Evolutionary conservation across 2,797 vertebrate species (phyloP).

Genomic region (Lepus townsendii): DNA sequence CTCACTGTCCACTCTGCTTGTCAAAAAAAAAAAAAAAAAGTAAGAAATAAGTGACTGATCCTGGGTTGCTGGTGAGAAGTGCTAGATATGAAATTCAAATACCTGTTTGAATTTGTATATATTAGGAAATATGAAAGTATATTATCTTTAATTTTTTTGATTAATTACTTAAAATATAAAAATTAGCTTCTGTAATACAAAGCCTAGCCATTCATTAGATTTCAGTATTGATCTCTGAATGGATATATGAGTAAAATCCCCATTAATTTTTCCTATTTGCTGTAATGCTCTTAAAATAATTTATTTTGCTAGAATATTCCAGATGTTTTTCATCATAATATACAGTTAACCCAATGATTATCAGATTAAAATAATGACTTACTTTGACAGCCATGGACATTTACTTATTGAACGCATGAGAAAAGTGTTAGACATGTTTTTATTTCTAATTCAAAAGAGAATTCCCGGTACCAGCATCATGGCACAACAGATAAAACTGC

Average conservation of each 20-base stretch:
- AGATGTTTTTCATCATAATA: conserved; percentile 35
- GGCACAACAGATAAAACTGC: no score
- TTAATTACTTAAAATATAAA: conserved; percentile 19
- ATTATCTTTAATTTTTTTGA: conserved; percentile 3
- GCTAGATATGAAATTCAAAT: conserved; percentile 19
- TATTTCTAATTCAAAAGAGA: conserved; percentile 1
- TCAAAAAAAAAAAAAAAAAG: not conserved
- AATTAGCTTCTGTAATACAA: conserved; percentile 28
- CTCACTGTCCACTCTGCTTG: no score
- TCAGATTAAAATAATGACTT: not conserved
- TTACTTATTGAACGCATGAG: conserved; percentile 27
- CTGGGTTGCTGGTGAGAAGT: not conserved
- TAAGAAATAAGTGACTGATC: conserved; percentile 18
- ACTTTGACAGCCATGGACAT: conserved; percentile 18
- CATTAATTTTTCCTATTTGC: conserved; percentile 21
- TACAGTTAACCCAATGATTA: conserved; percentile 1
- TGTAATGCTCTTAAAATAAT: conserved; percentile 44
- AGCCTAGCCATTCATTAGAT: not conserved
- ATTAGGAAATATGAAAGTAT: not conserved
- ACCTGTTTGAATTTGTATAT: not conserved
- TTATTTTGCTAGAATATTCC: not conserved
- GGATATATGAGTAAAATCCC: not conserved
- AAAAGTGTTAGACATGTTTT: not conserved
- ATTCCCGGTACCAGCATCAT: no score
- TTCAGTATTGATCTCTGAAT: conserved; percentile 40